Evolutionary conservation across 1,140 invertebrate genomes (phyloP).

Genomic region (Lepidostoma basale): DNA sequence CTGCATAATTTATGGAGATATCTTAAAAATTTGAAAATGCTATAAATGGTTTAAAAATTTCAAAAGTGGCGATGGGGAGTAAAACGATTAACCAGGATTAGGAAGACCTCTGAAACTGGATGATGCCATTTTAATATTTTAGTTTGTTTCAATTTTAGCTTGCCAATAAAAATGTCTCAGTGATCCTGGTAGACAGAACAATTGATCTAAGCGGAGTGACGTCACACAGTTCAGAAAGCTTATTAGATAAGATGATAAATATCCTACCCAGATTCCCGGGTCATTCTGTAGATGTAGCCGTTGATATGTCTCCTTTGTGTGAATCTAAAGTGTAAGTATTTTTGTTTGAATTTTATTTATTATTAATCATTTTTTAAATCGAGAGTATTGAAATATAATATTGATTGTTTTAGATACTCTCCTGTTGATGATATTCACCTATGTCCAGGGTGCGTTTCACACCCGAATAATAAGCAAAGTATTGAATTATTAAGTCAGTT

Average conservation of each 20-base stretch:
- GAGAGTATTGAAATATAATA: constrained; percentile 8
- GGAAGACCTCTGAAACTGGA: no score
- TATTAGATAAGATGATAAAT: constrained; percentile 67
- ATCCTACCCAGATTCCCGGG: constrained; percentile 67
- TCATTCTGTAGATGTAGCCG: constrained; percentile 68
- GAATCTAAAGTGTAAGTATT: constrained; percentile 61
- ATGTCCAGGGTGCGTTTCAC: constrained; percentile 57
- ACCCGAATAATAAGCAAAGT: constrained; percentile 54
- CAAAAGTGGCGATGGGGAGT: no score
- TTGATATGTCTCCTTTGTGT: constrained; percentile 69
- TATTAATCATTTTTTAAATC: constrained; percentile 28
- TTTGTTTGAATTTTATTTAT: neutral
- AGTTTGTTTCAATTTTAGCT: constrained; percentile 55
- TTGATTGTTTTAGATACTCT: constrained; percentile 37
- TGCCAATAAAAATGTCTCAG: constrained; percentile 61
- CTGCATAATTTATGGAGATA: no score
- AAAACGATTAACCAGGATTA: no score
- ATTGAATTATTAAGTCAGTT: constrained; percentile 60
- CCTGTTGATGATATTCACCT: constrained; percentile 53
- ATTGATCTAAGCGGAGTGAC: constrained; percentile 68
- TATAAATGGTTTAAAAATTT: no score
- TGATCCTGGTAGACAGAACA: constrained; percentile 71
- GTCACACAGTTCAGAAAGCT: constrained; percentile 66
- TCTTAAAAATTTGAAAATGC: no score
- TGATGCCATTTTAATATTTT: no score